phyloP scores from a whole-genome alignment of 2,797 vertebrate genomes.

The Hephaestus fuliginosus region DNA sequence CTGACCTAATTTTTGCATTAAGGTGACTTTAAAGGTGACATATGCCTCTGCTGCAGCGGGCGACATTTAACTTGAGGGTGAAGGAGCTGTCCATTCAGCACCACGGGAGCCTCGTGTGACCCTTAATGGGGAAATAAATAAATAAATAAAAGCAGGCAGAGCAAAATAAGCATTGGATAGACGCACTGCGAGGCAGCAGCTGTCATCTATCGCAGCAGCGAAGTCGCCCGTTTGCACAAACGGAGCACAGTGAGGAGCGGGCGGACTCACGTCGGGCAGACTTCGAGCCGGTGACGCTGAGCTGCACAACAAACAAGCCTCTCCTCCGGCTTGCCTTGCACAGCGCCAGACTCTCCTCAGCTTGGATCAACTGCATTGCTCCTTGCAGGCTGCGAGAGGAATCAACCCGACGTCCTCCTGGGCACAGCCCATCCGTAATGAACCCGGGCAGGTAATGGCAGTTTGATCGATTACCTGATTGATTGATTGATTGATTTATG shows the following conservation, averaged over 20 bases:
- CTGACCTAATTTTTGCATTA: neutral
- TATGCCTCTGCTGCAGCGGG: neutral
- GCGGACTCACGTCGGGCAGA: conserved; percentile 53
- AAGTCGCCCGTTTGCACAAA: neutral
- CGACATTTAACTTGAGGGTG: conserved; percentile 13
- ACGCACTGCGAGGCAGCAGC: neutral
- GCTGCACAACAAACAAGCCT: conserved; percentile 74
- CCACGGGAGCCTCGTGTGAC: conserved; percentile 8
- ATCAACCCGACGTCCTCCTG: conserved; percentile 41
- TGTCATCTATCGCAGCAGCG: neutral
- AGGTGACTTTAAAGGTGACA: neutral
- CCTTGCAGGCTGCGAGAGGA: conserved; percentile 14
- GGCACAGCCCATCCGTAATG: conserved; percentile 58
- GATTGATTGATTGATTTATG: too few species aligned
- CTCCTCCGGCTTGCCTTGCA: conserved; percentile 48
- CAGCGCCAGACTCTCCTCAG: conserved; percentile 9
- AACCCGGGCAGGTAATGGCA: conserved; percentile 70
- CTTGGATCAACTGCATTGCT: conserved; percentile 1
- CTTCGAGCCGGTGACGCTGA: conserved; percentile 69
- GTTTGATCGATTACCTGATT: conserved; percentile 8
- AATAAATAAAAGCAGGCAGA: neutral
- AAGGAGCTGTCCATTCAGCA: conserved; percentile 62
- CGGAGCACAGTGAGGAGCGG: conserved; percentile 48
- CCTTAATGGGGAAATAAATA: neutral
- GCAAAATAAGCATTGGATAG: neutral